Evolutionary conservation across 2,888 invertebrate species (phyloP).

Genomic region (Euplagia quadripunctaria): DNA sequence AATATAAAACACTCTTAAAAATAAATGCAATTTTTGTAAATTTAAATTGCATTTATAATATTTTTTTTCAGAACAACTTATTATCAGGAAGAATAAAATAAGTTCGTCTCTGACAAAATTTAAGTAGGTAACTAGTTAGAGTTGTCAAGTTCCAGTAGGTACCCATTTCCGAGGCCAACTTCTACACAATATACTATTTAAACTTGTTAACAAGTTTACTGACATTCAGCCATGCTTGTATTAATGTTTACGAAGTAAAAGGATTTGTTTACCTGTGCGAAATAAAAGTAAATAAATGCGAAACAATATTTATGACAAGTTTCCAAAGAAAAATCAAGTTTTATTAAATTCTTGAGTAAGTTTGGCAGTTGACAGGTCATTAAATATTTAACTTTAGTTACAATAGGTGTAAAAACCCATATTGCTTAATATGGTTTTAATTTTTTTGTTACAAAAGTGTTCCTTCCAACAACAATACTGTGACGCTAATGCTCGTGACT

Average conservation of each 20-base stretch:
- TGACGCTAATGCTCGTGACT: too few relatives aligned
- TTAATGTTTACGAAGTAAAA: constrained; percentile 11
- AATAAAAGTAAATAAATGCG: constrained; percentile 1
- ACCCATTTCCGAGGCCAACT: constrained; percentile 13
- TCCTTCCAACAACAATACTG: too few relatives aligned
- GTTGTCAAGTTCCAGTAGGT: constrained; percentile 11
- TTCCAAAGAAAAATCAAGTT: not conserved
- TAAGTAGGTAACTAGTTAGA: not conserved
- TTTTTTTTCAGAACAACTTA: not conserved
- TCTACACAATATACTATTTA: constrained; percentile 23
- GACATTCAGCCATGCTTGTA: constrained; percentile 9
- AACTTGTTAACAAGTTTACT: constrained; percentile 21
- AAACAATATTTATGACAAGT: constrained; percentile 1
- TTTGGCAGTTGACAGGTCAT: not conserved
- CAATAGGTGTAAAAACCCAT: too few relatives aligned
- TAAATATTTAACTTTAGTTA: not conserved
- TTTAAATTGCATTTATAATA: not conserved
- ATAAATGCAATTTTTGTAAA: too few relatives aligned
- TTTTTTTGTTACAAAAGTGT: too few relatives aligned
- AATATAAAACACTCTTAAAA: too few relatives aligned
- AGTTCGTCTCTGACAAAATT: not conserved
- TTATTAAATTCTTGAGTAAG: not conserved
- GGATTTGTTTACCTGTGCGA: not conserved
- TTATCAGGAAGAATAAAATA: not conserved
- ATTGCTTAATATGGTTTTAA: not conserved